Evolutionary conservation across 2,888 invertebrate genomes (phyloP).

Genomic region (Andricus curvator): DNA sequence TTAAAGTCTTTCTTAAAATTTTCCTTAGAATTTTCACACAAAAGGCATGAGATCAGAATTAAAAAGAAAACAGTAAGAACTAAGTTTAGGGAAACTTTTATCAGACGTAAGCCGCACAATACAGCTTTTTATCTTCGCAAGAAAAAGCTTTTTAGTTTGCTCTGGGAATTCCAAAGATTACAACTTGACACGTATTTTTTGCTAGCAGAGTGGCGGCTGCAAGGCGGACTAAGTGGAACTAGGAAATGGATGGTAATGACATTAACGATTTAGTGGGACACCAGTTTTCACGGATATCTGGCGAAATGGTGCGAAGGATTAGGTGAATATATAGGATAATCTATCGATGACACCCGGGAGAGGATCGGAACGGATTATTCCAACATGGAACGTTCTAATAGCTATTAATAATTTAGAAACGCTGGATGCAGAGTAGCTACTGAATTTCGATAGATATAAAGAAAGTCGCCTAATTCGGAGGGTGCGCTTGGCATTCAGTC

Average conservation of each 20-base stretch:
- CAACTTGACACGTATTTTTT: too few species aligned
- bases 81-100: too few species aligned
- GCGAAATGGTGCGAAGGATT: background rate
- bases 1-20: too few species aligned
- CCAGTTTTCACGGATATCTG: background rate
- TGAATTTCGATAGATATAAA: background rate
- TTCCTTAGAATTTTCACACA: too few species aligned
- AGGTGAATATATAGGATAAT: background rate
- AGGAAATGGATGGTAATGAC: conserved; percentile 6
- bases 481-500: background rate
- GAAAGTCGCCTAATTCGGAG: background rate
- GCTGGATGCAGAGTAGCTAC: background rate
- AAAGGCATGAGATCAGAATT: too few species aligned
- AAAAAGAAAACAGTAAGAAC: too few species aligned
- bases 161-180: too few species aligned
- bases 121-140: too few species aligned
- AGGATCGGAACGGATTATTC: background rate
- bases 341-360: background rate
- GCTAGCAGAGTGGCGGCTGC: background rate
- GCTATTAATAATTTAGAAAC: background rate
- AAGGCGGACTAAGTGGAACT: background rate
- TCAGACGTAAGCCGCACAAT: too few species aligned
- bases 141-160: too few species aligned
- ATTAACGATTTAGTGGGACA: background rate
- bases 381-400: background rate